Evolutionary conservation across 2,797 vertebrate species (phyloP).

Genomic region (Spinibarbus caldwelli): DNA sequence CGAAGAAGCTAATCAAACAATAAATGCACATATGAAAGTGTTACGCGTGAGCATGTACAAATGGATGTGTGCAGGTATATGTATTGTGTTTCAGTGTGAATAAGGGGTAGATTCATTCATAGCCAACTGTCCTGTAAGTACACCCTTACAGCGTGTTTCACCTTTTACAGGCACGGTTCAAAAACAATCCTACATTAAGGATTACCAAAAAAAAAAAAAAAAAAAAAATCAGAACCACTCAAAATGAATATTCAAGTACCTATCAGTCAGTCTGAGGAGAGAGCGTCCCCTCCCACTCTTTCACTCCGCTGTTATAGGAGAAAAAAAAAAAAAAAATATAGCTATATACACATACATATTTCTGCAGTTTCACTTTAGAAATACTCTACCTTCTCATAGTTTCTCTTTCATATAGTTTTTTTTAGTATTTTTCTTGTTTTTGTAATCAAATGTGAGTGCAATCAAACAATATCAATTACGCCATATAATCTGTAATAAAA

Average conservation of each 20-base stretch:
- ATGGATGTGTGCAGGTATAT: constrained; percentile 14
- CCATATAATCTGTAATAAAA: constrained; percentile 77
- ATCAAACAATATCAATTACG: constrained; percentile 90
- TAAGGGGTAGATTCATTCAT: constrained; percentile 56
- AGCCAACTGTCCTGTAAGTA: constrained; percentile 46
- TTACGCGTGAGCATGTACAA: constrained; percentile 83
- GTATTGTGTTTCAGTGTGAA: constrained; percentile 46
- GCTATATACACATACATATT: constrained; percentile 56
- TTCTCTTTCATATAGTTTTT: constrained; percentile 77
- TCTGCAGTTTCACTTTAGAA: constrained; percentile 64
- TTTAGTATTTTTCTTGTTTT: constrained; percentile 81
- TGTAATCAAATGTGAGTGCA: constrained; percentile 87
- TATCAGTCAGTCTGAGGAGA: constrained; percentile 38
- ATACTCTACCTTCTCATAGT: constrained; percentile 68
- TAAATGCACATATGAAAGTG: constrained; percentile 63
- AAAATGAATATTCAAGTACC: constrained; percentile 55
- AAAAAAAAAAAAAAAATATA: constrained; percentile 50
- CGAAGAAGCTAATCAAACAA: constrained; percentile 34
- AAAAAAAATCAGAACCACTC: constrained; percentile 20
- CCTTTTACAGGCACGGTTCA: constrained; percentile 52
- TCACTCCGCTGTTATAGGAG: constrained; percentile 28
- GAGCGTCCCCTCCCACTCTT: constrained; percentile 31
- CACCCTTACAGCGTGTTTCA: constrained; percentile 43
- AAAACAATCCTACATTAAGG: constrained; percentile 44
- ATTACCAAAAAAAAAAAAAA: constrained; percentile 23